Evolutionary conservation across 2,113 vertebrate genomes (phyloP).

Genomic region (Dinomys branickii): DNA sequence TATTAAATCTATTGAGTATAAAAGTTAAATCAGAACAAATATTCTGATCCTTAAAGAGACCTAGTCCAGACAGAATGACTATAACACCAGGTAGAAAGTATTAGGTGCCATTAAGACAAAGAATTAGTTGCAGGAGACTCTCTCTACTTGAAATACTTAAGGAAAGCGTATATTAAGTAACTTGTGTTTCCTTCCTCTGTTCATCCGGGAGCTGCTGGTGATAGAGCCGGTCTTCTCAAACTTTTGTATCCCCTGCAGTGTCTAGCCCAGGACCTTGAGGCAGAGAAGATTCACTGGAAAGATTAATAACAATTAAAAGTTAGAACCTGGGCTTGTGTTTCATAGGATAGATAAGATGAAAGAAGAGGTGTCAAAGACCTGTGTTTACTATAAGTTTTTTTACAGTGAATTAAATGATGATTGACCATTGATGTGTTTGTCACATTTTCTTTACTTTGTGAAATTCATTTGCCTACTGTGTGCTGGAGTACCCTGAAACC

Average conservation of each 20-base stretch:
- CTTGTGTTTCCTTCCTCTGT: background rate
- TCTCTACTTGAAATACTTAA: background rate
- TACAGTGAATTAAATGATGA: background rate
- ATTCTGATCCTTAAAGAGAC: slow-evolving; percentile 25
- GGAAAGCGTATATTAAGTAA: slow-evolving; percentile 38
- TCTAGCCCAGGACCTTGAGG: background rate
- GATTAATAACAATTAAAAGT: slow-evolving; percentile 1
- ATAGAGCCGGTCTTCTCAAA: background rate
- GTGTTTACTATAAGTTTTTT: background rate
- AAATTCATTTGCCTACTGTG: slow-evolving; percentile 26
- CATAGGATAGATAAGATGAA: background rate
- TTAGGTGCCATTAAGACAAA: background rate
- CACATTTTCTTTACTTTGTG: slow-evolving; percentile 46
- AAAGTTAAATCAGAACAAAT: slow-evolving; percentile 38
- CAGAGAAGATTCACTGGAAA: slow-evolving; percentile 5
- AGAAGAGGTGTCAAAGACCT: background rate
- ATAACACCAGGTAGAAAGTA: background rate
- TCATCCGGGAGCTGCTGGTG: background rate
- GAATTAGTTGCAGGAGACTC: background rate
- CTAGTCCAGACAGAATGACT: background rate
- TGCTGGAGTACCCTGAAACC: background rate
- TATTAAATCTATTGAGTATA: background rate
- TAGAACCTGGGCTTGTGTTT: slow-evolving; percentile 23
- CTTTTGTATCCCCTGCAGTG: background rate
- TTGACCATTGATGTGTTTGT: slow-evolving; percentile 8